Evolutionary conservation across 2,113 vertebrate genomes (phyloP).

Genomic region (Sylvicapra grimmia): DNA sequence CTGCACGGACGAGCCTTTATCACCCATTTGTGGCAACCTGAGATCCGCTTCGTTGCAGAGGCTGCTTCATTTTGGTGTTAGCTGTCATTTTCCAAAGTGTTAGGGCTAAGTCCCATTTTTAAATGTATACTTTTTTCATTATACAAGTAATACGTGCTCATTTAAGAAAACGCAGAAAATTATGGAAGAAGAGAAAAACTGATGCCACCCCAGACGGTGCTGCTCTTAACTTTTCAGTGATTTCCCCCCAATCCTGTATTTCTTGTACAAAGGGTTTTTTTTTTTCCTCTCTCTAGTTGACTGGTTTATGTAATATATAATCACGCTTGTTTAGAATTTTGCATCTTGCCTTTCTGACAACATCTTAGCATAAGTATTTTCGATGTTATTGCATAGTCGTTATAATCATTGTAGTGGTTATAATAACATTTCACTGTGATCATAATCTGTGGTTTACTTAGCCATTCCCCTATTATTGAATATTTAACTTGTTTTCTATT

Average conservation of each 20-base stretch:
- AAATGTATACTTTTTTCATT: not conserved
- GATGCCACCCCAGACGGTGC: not conserved
- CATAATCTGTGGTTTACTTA: constrained; percentile 36
- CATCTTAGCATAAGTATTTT: constrained; percentile 22
- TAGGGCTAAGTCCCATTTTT: not conserved
- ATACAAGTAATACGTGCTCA: not conserved
- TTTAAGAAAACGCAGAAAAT: constrained; percentile 31
- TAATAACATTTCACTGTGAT: constrained; percentile 10
- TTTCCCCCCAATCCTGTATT: not conserved
- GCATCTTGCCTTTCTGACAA: constrained; percentile 36
- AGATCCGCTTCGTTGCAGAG: constrained; percentile 4
- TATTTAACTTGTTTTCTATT: constrained; percentile 46
- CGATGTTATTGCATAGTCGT: not conserved
- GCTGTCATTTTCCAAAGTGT: constrained; percentile 12
- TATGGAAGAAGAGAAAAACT: not conserved
- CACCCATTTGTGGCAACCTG: not conserved
- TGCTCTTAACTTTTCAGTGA: not conserved
- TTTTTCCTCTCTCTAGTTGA: not conserved
- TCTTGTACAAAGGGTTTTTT: not conserved
- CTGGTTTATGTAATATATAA: not conserved
- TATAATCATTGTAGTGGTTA: not conserved
- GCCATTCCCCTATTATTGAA: not conserved
- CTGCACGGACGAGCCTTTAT: not conserved
- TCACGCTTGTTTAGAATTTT: constrained; percentile 29
- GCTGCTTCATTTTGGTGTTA: not conserved